Evolutionary conservation across 2,113 vertebrate genomes (phyloP).

Genomic region (Stomatorhinus ivindoensis): DNA sequence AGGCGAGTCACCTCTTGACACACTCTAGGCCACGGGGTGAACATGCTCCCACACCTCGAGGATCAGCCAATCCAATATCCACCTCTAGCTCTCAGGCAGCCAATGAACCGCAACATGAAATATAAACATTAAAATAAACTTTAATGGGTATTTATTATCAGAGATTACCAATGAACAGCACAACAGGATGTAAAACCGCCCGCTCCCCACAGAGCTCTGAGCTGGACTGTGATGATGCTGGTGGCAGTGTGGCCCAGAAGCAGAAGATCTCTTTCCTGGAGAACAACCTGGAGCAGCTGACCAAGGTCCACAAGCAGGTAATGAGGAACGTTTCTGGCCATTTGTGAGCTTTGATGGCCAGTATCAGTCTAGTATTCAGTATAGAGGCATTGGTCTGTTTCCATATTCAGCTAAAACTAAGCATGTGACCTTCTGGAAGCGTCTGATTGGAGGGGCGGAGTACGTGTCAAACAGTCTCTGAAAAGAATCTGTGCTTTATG

Average conservation of each 20-base stretch:
- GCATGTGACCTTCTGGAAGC: background rate
- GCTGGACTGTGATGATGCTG: slow-evolving; percentile 73
- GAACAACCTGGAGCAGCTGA: slow-evolving; percentile 85
- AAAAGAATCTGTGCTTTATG: background rate
- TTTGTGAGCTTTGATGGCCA: background rate
- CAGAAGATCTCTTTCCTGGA: slow-evolving; percentile 88
- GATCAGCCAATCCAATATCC: background rate
- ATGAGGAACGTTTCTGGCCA: background rate
- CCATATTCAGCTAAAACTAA: background rate
- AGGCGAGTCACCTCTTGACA: slow-evolving; percentile 56
- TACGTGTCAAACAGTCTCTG: background rate
- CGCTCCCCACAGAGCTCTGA: slow-evolving; percentile 65
- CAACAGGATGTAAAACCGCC: background rate
- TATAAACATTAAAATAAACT: background rate
- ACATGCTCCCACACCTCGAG: background rate
- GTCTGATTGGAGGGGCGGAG: background rate
- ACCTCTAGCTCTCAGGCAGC: background rate
- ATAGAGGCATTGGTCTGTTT: background rate
- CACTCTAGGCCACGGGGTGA: too few species aligned
- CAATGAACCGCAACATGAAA: background rate
- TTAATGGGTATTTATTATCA: background rate
- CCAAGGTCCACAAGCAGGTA: slow-evolving; percentile 87
- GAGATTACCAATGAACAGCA: background rate
- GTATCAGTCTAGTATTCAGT: background rate
- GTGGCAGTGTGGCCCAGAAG: slow-evolving; percentile 77